Base-by-base conservation (phyloP, 2,113 vertebrate genomes). In the Pimephales promelas region DNA sequence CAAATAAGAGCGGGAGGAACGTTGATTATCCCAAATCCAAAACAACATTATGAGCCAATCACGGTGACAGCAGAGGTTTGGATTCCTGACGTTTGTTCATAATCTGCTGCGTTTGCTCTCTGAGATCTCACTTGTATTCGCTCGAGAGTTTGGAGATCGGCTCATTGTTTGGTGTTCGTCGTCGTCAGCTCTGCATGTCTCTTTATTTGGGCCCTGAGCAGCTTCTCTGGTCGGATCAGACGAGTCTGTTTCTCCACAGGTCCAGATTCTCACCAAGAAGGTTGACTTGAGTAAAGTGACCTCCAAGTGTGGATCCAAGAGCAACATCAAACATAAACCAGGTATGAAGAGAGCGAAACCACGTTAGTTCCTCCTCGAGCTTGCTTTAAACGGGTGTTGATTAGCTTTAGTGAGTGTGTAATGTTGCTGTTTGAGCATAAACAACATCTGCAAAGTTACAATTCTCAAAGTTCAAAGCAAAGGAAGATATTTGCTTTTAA, bases 181-280 rank as follows among this genome's bases (percentile, higher is more conserved):
- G 9, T 13, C 22, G 18, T 11, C 70, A 10, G 20, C 73, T 14
- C 24, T 57, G 62, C 75, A 72, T 79, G 28, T 43, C 3, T 8
- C 13, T 22, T 24, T 43, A 24, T 22, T 43, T 43, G 24, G n/a
- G 36, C 11, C 45, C 34, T 62, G 16, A 16, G 14, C 43, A 8
- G 56, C 36, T 45, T 45, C 72, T 20, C 56, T n/a, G 13, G 14
- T 22, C 26, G 5, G 22, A 11, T 64, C 10, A 10, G 28, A 26
- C 10, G 52, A 22, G 61, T 76, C 54, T 18, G n/a, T 77, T 68
- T 87, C 34, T 83, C 86, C 24, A 71, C 81, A 99, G 97, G 95
- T 99, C 85, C 96, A 98, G 93, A 98, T 98, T 86, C 95, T 96
- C 88, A 99, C 88, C 93, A 98, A 96, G 93, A 99, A 99, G 83